Percentiles rank a stretch among this genome's conserved stretches.
phyloP scores from a whole-genome alignment of 2,888 invertebrate species.

The Panopea generosa region DNA sequence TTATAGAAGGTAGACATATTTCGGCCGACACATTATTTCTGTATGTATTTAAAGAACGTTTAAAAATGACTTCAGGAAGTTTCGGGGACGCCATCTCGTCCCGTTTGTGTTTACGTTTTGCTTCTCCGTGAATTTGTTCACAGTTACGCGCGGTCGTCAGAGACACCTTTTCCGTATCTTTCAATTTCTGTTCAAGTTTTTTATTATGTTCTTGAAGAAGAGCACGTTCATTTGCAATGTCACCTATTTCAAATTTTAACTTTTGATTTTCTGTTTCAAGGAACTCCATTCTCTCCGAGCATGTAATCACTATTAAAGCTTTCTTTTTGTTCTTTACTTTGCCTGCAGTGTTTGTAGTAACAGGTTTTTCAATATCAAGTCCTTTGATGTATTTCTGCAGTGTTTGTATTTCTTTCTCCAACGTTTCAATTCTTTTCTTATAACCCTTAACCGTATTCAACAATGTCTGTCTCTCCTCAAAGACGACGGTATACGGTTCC shows the following conservation, averaged over 20 bases:
- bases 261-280: conserved; percentile 28
- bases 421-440: conserved; percentile 4
- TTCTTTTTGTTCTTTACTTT: background rate
- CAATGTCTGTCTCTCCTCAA: conserved; percentile 18
- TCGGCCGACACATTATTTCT: no score
- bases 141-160: no score
- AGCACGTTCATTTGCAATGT: conserved; percentile 11
- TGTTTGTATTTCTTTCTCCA: conserved; percentile 16
- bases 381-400: conserved; percentile 10
- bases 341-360: background rate
- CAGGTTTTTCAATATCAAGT: background rate
- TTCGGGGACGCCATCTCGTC: no score
- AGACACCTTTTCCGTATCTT: background rate
- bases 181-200: conserved; percentile 6
- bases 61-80: no score
- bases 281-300: conserved; percentile 10
- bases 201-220: background rate
- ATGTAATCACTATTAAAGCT: conserved; percentile 23
- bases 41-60: no score
- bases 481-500: conserved; percentile 31
- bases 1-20: no score
- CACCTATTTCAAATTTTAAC: conserved; percentile 15
- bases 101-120: no score
- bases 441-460: background rate
- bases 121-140: no score